Evolutionary conservation across 2,888 invertebrate species (phyloP), one percentile per base, ranked within the genome.

Genomic region (Agrenia bidenticulata): DNA sequence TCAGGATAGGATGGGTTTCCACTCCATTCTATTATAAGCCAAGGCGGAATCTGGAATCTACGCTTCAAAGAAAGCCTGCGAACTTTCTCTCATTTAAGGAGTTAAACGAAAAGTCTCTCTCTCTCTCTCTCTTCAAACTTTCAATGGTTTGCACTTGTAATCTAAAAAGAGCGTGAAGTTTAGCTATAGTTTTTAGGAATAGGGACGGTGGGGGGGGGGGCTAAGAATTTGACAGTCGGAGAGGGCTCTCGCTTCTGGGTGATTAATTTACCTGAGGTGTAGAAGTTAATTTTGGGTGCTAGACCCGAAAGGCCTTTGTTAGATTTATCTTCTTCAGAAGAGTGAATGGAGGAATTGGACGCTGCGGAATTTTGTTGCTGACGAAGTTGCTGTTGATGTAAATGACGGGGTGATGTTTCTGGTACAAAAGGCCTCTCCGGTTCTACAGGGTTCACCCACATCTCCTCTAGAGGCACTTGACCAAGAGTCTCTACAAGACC

Each of bases 401-500:
- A 26, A 13, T 51, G 21, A 21, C 15, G 51, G 1, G 24, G 39
- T 27, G 65, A 49, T 54, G 65, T 61, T n/a, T 65, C 37, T 11
- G 69, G 57, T 11, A 51, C 23, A 17, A 51, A 51, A 32, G 72
- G 61, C 59, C 57, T 74, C 61, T 73, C 73, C 13, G 80, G 79
- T 68, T 82, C 81, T 73, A 83, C 77, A 39, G 87, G 85, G 60
- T 86, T 84, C 71, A 90, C 82, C 87, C 89, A 87, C 89, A 89
- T 90, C 73, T 90, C 89, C 82, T 94, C 93, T 76, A 94, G 83
- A 66, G 95, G 89, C 76, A 93, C 86, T 78, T 92, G 89, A 66
- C 95, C 95, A 77, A 88, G 86, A 65, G 94, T 93, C 82, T 97
- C 96, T 77, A 97, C 90, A 77, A 96, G 85, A 53, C 95, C 96